phyloP scores from a whole-genome alignment of 2,888 invertebrate species.

The Craniophora ligustri region DNA sequence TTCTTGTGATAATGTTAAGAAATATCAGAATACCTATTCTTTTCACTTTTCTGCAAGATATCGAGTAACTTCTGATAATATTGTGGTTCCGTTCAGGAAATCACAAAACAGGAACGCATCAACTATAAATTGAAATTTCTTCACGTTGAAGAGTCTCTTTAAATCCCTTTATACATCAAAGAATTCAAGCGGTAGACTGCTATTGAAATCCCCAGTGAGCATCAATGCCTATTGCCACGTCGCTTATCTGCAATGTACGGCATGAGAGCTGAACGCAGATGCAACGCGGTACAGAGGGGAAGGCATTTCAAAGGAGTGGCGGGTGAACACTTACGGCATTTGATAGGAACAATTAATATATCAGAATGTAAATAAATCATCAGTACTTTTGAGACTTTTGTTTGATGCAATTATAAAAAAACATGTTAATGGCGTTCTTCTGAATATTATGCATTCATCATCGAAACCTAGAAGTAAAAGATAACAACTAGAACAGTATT shows the following conservation, averaged over 20 bases:
- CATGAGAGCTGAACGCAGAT: slow-evolving; percentile 59
- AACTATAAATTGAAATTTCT: slow-evolving; percentile 72
- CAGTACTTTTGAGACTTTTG: slow-evolving; percentile 1
- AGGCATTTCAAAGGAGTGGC: slow-evolving; percentile 75
- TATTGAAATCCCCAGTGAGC: slow-evolving; percentile 85
- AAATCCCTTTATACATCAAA: slow-evolving; percentile 83
- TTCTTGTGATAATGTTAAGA: neutral
- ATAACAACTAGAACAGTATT: no score
- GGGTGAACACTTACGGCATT: slow-evolving; percentile 65
- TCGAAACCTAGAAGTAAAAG: slow-evolving; percentile 7
- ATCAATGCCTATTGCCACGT: slow-evolving; percentile 87
- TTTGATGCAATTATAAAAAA: no score
- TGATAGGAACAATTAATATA: slow-evolving; percentile 39
- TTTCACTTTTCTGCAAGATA: neutral
- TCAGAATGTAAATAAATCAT: slow-evolving; percentile 12
- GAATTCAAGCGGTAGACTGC: slow-evolving; percentile 80
- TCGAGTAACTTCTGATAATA: neutral
- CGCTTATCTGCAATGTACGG: slow-evolving; percentile 83
- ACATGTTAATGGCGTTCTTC: no score
- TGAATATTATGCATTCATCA: slow-evolving; percentile 13
- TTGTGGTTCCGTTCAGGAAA: slow-evolving; percentile 3
- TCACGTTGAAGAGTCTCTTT: slow-evolving; percentile 73
- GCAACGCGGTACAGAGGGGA: slow-evolving; percentile 50
- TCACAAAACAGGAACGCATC: slow-evolving; percentile 52
- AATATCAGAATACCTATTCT: neutral